Base-by-base conservation (phyloP, 37 sponge, comb jelly and placozoan species). In the Cliona cf. orientalis region DNA sequence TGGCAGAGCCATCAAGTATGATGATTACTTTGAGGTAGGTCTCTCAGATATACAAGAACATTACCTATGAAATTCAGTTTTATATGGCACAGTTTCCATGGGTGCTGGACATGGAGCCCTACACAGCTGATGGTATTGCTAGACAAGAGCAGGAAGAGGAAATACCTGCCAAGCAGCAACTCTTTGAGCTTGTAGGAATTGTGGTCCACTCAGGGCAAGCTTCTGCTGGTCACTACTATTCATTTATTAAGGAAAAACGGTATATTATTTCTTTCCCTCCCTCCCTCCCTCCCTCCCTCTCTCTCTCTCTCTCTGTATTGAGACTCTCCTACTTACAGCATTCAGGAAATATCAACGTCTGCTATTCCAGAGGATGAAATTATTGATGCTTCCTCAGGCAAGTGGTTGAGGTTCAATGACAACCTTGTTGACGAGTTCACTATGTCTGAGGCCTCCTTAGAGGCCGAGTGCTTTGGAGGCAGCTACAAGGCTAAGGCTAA, bases 131-230 rank as follows among this genome's bases (percentile, higher is more conserved):
- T 31, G 93, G 91, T 34, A 57, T 97, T 2, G 75, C 68, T 26
- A 57, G 76, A 3, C 55, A 75, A 46, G 95, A 94, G 80, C 78
- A 81, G n/a, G 87, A 77, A 21, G 73, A 64, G 32, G 87, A 81
- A 14, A 58, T 63, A 9, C 31, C 77, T 25, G 56, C 35, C 4
- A 42, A 76, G 79, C 58, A 57, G 17, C 46, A 68, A 22, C 72
- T 80, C 46, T 97, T 90, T 75, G 85, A 89, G 64, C 80, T 97
- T 35, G 69, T 74, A 28, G 98, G 98, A 23, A 86, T 97, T 11
- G 86, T 97, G 62, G 98, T 97, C 3, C 98, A 97, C 81, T 84
- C 86, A 0, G 98, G 98, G 29, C 98, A 97, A 46, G 98, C 98
- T 4, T 85, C 97, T 26, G 95, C 98, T 4, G 98, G 98, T 2